phyloP scores from a whole-genome alignment of 2,888 invertebrate genomes.

The Papilio elwesi region DNA sequence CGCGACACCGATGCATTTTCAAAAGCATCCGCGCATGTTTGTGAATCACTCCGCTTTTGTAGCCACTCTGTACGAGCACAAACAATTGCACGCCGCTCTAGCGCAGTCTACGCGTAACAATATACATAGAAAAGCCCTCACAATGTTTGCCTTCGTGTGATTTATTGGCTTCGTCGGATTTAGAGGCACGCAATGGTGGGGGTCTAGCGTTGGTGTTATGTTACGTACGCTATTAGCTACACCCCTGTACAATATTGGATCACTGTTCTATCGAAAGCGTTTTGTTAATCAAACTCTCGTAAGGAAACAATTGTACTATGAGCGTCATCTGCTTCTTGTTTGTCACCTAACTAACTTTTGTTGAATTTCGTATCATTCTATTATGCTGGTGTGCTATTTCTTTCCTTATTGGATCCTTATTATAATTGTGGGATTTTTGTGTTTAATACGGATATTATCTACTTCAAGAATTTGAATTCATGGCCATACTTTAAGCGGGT shows the following conservation, averaged over 20 bases:
- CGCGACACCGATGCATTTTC: conserved; percentile 45
- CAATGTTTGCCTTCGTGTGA: conserved; percentile 83
- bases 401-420: too few relatives aligned
- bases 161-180: conserved; percentile 84
- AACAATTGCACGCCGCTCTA: conserved; percentile 57
- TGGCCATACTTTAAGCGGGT: too few relatives aligned
- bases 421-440: too few relatives aligned
- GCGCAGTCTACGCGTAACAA: conserved; percentile 68
- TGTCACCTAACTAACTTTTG: neutral
- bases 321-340: conserved; percentile 2
- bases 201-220: conserved; percentile 64
- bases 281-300: conserved; percentile 58
- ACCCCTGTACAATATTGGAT: conserved; percentile 57
- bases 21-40: conserved; percentile 60
- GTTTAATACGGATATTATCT: too few relatives aligned
- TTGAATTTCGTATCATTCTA: neutral
- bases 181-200: conserved; percentile 72
- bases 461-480: too few relatives aligned
- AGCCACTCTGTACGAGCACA: conserved; percentile 62
- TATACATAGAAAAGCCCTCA: conserved; percentile 75
- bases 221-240: conserved; percentile 70
- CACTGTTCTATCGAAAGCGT: conserved; percentile 50
- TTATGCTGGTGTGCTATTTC: too few relatives aligned
- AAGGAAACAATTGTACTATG: conserved; percentile 44
- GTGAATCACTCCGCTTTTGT: conserved; percentile 72